These are phyloP conservation scores for Holacanthus passer DNA, from an alignment of 2,113 vertebrate species.

Conservation along the genomic window DNA sequence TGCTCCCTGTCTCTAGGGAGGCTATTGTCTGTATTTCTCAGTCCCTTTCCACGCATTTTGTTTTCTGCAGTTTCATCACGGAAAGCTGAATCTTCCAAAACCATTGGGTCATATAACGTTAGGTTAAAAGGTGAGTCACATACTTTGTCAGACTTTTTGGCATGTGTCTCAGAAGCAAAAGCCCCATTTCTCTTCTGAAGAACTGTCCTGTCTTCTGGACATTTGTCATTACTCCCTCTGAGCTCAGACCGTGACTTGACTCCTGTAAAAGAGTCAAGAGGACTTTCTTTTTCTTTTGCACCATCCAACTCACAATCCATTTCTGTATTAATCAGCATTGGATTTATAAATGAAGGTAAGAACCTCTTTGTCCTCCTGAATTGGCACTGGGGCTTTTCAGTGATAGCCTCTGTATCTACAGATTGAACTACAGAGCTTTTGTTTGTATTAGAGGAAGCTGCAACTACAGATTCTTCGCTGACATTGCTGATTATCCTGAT, in stretches of 20 bases:
- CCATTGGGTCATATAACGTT: conserved; percentile 70
- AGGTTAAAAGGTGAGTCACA: conserved; percentile 78
- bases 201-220: conserved; percentile 56
- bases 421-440: conserved; percentile 14
- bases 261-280: conserved; percentile 78
- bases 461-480: conserved; percentile 80
- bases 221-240: conserved; percentile 54
- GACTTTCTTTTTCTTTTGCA: conserved; percentile 75
- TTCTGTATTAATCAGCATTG: conserved; percentile 89
- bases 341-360: conserved; percentile 91
- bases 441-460: background rate
- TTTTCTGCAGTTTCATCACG: conserved; percentile 59
- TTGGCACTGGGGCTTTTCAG: conserved; percentile 33
- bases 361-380: conserved; percentile 52
- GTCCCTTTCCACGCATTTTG: conserved; percentile 52
- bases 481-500: conserved; percentile 96
- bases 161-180: conserved; percentile 64
- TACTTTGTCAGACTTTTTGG: conserved; percentile 67
- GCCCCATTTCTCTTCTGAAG: conserved; percentile 66
- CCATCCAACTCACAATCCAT: conserved; percentile 76
- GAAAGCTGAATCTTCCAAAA: conserved; percentile 33
- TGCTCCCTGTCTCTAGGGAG: conserved; percentile 53
- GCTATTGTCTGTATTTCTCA: conserved; percentile 42
- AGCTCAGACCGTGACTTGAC: conserved; percentile 84
- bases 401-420: background rate